Conservation (phyloP, 2,113 vertebrate genomes). For the Elgaria multicarinata region DNA sequence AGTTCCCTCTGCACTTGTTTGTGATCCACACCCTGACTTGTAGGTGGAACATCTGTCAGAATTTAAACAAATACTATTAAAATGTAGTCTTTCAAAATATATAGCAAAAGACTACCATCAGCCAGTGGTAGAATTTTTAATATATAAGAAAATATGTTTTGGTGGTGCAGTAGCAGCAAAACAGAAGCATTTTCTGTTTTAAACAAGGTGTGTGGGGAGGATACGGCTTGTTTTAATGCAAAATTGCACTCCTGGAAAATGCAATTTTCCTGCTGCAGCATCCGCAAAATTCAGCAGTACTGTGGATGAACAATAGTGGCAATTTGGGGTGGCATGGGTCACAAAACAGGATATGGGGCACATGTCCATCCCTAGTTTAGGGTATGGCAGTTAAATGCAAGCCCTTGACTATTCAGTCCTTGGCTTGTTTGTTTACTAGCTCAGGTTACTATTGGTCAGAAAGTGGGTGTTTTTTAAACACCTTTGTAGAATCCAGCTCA, state of each 20-base stretch:
- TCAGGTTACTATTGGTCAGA: fast-evolving
- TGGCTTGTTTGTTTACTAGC: not conserved
- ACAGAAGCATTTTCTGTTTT: no score
- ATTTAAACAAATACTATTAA: conserved; percentile 53
- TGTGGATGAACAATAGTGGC: no score
- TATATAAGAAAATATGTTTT: not conserved
- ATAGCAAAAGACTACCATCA: not conserved
- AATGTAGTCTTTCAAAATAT: not conserved
- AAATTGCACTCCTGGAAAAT: no score
- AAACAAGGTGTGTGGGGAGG: no score
- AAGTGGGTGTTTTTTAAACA: not conserved
- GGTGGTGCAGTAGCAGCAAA: no score
- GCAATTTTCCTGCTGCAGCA: no score
- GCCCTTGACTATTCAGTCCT: not conserved
- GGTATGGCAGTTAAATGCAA: not conserved
- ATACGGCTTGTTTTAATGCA: no score
- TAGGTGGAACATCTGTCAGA: conserved; percentile 91
- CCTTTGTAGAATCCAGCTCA: conserved; percentile 15
- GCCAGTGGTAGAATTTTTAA: not conserved
- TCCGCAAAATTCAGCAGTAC: no score
- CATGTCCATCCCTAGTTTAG: no score
- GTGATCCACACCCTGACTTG: conserved; percentile 97
- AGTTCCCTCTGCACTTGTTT: conserved; percentile 96
- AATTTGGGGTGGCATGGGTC: no score
- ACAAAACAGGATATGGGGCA: no score